These are phyloP conservation scores for Parus major DNA, from an alignment of 2,113 vertebrate genomes.

Conservation along the genomic window DNA sequence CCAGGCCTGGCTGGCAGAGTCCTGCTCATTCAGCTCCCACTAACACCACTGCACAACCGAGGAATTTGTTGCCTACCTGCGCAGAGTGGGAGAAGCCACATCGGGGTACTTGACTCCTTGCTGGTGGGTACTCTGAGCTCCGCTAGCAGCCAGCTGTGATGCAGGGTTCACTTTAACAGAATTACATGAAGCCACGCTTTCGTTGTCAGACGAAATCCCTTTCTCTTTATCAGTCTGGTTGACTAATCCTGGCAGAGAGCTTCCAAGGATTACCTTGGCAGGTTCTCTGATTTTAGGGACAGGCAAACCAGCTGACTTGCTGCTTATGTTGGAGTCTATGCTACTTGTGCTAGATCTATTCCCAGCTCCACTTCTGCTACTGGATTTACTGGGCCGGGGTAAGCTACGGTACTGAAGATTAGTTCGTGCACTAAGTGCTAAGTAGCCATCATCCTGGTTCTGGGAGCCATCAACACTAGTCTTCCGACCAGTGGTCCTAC, in stretches of 20 bases:
- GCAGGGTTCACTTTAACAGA: slow-evolving; percentile 82
- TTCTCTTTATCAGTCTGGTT: slow-evolving; percentile 98
- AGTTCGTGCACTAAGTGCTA: slow-evolving; percentile 87
- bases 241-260: slow-evolving; percentile 76
- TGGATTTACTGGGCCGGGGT: slow-evolving; percentile 91
- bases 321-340: slow-evolving; percentile 92
- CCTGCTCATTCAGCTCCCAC: background rate
- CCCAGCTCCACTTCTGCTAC: slow-evolving; percentile 83
- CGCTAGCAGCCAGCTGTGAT: slow-evolving; percentile 77
- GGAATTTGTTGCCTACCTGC: slow-evolving; percentile 80
- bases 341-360: slow-evolving; percentile 98
- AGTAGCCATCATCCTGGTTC: slow-evolving; percentile 91
- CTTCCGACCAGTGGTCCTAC: slow-evolving; percentile 80
- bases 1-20: background rate
- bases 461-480: slow-evolving; percentile 80
- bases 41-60: slow-evolving; percentile 2
- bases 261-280: slow-evolving; percentile 80
- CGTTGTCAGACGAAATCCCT: slow-evolving; percentile 87
- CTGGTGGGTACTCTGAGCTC: slow-evolving; percentile 82
- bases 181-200: slow-evolving; percentile 84
- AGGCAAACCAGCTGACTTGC: slow-evolving; percentile 82
- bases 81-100: slow-evolving; percentile 94
- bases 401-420: slow-evolving; percentile 96
- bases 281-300: slow-evolving; percentile 82
- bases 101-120: slow-evolving; percentile 87